Conservation (phyloP, 2,113 vertebrate species). For the Chaenocephalus aceratus region DNA sequence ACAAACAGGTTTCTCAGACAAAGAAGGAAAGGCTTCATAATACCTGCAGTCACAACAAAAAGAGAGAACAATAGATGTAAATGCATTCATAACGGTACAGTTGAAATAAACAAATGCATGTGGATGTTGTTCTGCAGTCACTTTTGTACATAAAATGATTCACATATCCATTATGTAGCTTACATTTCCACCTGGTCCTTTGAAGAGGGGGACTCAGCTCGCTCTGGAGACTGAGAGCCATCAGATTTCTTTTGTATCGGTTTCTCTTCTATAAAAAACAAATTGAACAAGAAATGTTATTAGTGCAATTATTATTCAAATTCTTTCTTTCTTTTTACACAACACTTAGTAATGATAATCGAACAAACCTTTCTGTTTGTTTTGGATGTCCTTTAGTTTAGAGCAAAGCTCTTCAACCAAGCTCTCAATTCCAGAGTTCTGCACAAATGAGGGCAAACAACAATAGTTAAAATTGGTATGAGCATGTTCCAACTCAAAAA, state of each 20-base stretch:
- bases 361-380: slow-evolving; percentile 92
- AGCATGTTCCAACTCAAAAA: not conserved
- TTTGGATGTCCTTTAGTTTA: slow-evolving; percentile 97
- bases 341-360: not conserved
- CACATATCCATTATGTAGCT: slow-evolving; percentile 48
- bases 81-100: not conserved
- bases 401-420: slow-evolving; percentile 99
- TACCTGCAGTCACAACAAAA: slow-evolving; percentile 86
- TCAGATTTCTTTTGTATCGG: slow-evolving; percentile 94
- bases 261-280: slow-evolving; percentile 88
- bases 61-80: slow-evolving; percentile 1
- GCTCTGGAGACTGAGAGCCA: slow-evolving; percentile 92
- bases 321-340: not conserved
- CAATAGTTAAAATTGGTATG: not conserved
- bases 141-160: not conserved
- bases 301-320: not conserved
- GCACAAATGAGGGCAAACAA: slow-evolving; percentile 53
- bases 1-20: slow-evolving; percentile 98
- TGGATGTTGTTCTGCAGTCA: not conserved
- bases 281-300: not conserved
- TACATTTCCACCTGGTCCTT: slow-evolving; percentile 99
- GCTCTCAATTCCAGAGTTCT: slow-evolving; percentile 98
- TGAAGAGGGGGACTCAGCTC: slow-evolving; percentile 91
- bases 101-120: not conserved
- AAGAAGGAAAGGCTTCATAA: slow-evolving; percentile 98